phyloP scores from a whole-genome alignment of 2,113 vertebrate genomes.

The Phrynocephalus versicolor region DNA sequence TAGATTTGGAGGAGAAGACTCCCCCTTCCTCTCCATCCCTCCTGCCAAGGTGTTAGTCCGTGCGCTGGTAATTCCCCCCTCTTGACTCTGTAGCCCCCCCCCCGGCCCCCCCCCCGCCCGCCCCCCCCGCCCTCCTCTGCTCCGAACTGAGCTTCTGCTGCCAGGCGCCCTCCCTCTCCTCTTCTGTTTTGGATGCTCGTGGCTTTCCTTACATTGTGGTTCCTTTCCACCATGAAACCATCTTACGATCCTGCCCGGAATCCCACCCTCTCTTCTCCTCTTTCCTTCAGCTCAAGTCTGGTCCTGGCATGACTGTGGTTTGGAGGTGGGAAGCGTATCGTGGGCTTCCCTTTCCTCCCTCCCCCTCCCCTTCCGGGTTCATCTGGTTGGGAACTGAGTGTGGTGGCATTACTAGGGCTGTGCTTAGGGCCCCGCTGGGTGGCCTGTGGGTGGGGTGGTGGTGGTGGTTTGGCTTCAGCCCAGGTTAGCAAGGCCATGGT shows the following conservation, averaged over 20 bases:
- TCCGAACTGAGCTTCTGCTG: constrained; percentile 48
- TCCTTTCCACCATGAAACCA: constrained; percentile 37
- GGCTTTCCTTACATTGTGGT: constrained; percentile 18
- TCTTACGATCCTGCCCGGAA: constrained; percentile 16
- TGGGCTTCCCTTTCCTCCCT: too few species aligned
- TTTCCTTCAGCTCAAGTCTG: neutral
- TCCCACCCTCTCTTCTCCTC: neutral
- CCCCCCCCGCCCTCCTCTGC: constrained; percentile 33
- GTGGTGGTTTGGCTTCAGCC: neutral
- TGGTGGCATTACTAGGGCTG: neutral
- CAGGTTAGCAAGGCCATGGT: neutral
- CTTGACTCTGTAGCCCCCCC: constrained; percentile 71
- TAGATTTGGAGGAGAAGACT: constrained; percentile 75
- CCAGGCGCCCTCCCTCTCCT: constrained; percentile 44
- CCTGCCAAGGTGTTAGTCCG: constrained; percentile 74
- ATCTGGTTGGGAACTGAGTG: neutral
- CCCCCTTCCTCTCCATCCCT: constrained; percentile 73
- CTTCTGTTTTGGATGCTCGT: constrained; percentile 40
- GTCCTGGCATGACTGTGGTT: neutral
- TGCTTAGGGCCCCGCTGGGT: neutral
- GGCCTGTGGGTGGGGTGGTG: too few species aligned
- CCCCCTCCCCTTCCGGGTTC: neutral
- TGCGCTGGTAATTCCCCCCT: constrained; percentile 74
- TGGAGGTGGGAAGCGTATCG: neutral
- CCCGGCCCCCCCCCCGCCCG: constrained; percentile 31